phyloP scores from a whole-genome alignment of 2,113 vertebrate genomes.

The Galbula dea region DNA sequence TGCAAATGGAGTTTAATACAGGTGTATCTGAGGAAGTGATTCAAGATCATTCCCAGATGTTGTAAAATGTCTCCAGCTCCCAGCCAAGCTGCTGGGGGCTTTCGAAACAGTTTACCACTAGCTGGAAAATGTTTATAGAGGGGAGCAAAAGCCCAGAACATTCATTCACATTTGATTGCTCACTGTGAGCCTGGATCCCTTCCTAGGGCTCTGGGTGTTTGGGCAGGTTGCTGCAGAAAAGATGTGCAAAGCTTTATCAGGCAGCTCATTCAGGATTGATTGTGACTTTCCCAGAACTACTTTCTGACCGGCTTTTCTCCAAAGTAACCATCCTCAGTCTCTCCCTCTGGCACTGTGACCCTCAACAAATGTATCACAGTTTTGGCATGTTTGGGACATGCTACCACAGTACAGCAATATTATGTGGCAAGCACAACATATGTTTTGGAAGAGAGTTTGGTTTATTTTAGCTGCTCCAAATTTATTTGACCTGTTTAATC shows the following conservation, averaged over 20 bases:
- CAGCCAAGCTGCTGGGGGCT: conserved; percentile 33
- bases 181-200: neutral
- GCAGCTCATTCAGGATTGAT: neutral
- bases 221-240: neutral
- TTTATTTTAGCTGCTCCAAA: conserved; percentile 62
- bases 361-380: conserved; percentile 37
- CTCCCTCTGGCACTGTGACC: neutral
- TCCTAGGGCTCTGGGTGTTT: neutral
- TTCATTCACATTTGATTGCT: neutral
- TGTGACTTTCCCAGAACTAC: neutral
- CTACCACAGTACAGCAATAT: conserved; percentile 27
- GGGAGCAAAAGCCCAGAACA: neutral
- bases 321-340: neutral
- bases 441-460: conserved; percentile 22
- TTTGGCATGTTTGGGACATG: conserved; percentile 7
- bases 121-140: conserved; percentile 8
- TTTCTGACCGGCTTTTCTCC: neutral
- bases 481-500: conserved; percentile 61
- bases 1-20: neutral
- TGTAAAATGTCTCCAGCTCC: neutral
- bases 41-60: neutral
- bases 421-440: conserved; percentile 49
- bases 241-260: neutral
- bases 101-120: conserved; percentile 23
- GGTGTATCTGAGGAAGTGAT: neutral